Conservation (phyloP, 2,888 invertebrate species). For the Petrophora chlorosata region DNA sequence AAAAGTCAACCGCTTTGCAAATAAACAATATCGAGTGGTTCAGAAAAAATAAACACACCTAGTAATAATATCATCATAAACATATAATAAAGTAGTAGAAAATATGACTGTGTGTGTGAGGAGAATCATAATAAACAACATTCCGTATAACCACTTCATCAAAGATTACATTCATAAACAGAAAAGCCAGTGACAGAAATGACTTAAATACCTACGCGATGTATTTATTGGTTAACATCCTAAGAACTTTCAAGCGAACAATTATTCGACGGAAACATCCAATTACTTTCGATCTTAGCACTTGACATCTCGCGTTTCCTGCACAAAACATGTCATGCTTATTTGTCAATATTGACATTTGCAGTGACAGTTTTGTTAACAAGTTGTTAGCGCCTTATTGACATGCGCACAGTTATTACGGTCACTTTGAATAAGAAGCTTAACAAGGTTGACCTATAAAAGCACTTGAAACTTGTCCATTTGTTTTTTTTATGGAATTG, state of each 20-base stretch:
- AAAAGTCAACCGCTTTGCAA: no score
- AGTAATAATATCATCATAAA: no score
- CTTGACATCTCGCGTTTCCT: slow-evolving; percentile 36
- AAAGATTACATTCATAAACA: neutral
- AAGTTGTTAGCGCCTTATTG: neutral
- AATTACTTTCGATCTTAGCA: slow-evolving; percentile 41
- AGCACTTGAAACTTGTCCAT: no score
- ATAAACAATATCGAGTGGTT: no score
- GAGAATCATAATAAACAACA: slow-evolving; percentile 8
- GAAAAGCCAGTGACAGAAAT: neutral
- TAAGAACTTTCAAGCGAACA: slow-evolving; percentile 31
- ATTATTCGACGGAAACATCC: slow-evolving; percentile 35
- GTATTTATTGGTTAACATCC: slow-evolving; percentile 26
- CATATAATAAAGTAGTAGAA: no score
- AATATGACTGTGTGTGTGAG: no score
- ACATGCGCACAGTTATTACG: no score
- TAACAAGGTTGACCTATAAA: no score
- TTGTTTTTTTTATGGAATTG: no score
- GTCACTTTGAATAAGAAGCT: neutral
- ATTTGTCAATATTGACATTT: slow-evolving; percentile 27
- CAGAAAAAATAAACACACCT: no score
- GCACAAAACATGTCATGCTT: slow-evolving; percentile 32
- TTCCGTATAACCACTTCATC: slow-evolving; percentile 7
- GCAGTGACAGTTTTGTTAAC: neutral
- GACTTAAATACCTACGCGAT: slow-evolving; percentile 5